Conservation (phyloP, 2,113 vertebrate species). For the Numida meleagris region DNA sequence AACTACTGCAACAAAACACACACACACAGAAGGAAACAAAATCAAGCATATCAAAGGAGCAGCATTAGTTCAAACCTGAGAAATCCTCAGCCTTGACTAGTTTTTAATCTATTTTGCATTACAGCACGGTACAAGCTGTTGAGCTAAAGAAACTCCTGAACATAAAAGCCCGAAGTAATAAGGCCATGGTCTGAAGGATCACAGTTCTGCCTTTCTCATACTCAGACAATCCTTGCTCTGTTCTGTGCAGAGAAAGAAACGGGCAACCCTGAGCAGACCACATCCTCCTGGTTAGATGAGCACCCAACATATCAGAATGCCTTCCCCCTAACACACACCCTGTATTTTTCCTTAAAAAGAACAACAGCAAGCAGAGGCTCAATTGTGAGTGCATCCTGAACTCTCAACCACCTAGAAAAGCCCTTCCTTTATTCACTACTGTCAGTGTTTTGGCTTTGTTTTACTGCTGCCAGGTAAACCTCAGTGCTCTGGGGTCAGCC, state of each 20-base stretch:
- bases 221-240: slow-evolving; percentile 45
- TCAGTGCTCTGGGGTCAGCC: slow-evolving; percentile 10
- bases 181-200: background rate
- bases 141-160: slow-evolving; percentile 18
- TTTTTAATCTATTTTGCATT: slow-evolving; percentile 40
- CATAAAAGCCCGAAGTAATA: slow-evolving; percentile 14
- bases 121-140: slow-evolving; percentile 11
- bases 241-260: slow-evolving; percentile 43
- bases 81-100: background rate
- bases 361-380: slow-evolving; percentile 57
- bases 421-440: slow-evolving; percentile 47
- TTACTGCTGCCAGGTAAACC: slow-evolving; percentile 43
- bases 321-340: background rate
- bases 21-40: background rate
- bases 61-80: background rate
- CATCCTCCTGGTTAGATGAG: slow-evolving; percentile 33
- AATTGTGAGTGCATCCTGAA: slow-evolving; percentile 45
- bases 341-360: slow-evolving; percentile 51
- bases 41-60: background rate
- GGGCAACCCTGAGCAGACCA: slow-evolving; percentile 36
- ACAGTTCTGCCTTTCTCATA: slow-evolving; percentile 26
- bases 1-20: background rate
- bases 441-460: background rate
- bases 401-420: slow-evolving; percentile 11
- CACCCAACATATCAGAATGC: slow-evolving; percentile 22